phyloP scores from a whole-genome alignment of 1,140 invertebrate species.

The Grapholita molesta region DNA sequence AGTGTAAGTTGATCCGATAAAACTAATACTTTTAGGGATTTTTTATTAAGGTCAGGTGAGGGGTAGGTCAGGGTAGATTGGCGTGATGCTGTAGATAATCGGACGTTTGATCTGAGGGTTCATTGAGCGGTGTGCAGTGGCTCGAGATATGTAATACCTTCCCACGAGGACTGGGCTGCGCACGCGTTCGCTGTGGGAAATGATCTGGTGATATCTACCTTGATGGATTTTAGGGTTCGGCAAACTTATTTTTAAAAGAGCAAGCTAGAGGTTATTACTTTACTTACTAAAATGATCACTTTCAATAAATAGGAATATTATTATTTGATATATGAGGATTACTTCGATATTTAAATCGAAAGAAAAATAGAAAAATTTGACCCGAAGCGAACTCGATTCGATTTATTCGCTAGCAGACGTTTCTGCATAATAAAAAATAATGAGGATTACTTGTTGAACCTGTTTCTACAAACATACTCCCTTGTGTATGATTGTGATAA shows the following conservation, averaged over 20 bases:
- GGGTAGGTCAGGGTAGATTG: constrained; percentile 39
- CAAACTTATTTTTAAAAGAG: neutral
- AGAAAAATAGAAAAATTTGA: too few species aligned
- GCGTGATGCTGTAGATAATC: constrained; percentile 50
- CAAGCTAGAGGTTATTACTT: too few species aligned
- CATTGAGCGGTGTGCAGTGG: constrained; percentile 58
- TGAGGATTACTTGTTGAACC: too few species aligned
- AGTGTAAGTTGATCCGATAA: constrained; percentile 34
- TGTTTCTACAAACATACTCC: too few species aligned
- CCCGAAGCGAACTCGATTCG: too few species aligned
- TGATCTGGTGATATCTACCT: constrained; percentile 15
- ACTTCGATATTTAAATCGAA: too few species aligned
- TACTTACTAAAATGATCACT: too few species aligned
- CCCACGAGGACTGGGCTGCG: constrained; percentile 58
- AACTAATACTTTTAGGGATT: constrained; percentile 21
- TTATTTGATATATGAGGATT: too few species aligned
- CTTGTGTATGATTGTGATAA: too few species aligned
- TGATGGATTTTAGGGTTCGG: neutral
- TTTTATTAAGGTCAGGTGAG: neutral
- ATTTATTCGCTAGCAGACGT: too few species aligned
- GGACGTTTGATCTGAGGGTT: constrained; percentile 51
- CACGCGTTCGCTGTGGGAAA: constrained; percentile 48
- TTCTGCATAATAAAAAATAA: too few species aligned
- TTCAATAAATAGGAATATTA: too few species aligned
- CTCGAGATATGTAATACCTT: constrained; percentile 70